These are phyloP conservation scores for Miichthys miiuy DNA, from an alignment of 2,797 vertebrate species.

Conservation along the genomic window DNA sequence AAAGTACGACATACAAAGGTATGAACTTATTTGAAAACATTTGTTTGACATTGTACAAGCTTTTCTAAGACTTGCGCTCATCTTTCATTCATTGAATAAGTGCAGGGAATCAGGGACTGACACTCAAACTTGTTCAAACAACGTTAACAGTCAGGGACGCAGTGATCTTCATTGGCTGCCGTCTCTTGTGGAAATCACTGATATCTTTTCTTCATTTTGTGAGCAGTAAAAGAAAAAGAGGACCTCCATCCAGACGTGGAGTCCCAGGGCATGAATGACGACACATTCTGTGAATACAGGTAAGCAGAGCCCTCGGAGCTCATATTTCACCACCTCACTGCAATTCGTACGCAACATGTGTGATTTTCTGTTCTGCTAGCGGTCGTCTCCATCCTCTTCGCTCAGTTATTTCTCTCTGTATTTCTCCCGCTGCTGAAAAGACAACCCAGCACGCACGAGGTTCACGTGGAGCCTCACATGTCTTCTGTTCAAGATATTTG, in stretches of 20 bases:
- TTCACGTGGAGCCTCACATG: constrained; percentile 67
- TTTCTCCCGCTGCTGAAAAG: constrained; percentile 76
- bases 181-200: constrained; percentile 56
- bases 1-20: background rate
- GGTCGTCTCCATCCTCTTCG: constrained; percentile 39
- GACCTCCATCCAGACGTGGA: constrained; percentile 97
- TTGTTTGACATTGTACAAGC: background rate
- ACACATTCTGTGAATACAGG: constrained; percentile 99
- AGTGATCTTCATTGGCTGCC: constrained; percentile 38
- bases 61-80: constrained; percentile 2
- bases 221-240: constrained; percentile 98
- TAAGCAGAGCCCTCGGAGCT: constrained; percentile 75
- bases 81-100: constrained; percentile 28
- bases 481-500: constrained; percentile 73
- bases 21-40: background rate
- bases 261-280: constrained; percentile 96
- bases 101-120: constrained; percentile 23
- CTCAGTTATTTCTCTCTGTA: constrained; percentile 61
- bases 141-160: constrained; percentile 33
- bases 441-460: constrained; percentile 69
- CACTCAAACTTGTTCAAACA: constrained; percentile 27
- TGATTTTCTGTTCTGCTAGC: constrained; percentile 33
- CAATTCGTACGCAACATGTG: constrained; percentile 35
- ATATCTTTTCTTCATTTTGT: constrained; percentile 60
- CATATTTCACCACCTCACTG: constrained; percentile 44